phyloP scores from a whole-genome alignment of 2,113 vertebrate genomes.

The Aepyceros melampus region DNA sequence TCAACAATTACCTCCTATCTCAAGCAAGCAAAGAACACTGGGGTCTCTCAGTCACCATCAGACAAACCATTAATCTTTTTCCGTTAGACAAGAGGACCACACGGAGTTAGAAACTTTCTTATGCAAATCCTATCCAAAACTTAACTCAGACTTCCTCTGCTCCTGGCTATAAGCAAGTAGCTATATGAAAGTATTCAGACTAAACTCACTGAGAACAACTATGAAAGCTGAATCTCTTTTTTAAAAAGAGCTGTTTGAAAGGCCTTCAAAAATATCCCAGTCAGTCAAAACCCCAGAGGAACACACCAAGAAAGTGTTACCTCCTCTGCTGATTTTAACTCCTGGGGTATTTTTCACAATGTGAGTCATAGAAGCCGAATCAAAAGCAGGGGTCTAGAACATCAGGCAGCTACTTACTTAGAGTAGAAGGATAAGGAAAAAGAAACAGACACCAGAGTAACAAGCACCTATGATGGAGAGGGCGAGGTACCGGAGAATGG shows the following conservation, averaged over 20 bases:
- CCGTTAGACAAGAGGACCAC: neutral
- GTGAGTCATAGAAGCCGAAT: neutral
- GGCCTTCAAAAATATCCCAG: neutral
- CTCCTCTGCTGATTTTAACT: neutral
- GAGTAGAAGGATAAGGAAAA: neutral
- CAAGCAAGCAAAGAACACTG: neutral
- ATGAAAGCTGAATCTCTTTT: neutral
- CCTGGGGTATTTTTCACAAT: neutral
- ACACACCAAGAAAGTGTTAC: neutral
- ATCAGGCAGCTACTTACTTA: neutral
- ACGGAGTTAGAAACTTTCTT: neutral
- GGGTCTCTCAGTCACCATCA: neutral
- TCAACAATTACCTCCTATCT: neutral
- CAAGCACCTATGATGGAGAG: too few relatives aligned
- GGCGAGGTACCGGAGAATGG: fast-evolving
- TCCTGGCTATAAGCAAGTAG: too few relatives aligned
- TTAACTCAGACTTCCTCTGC: neutral
- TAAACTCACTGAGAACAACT: neutral
- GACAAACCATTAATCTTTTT: neutral
- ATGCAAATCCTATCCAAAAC: neutral
- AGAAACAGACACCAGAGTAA: neutral
- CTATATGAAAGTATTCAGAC: neutral
- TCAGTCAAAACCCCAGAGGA: neutral
- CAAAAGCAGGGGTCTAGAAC: neutral
- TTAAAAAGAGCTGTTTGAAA: neutral